These are phyloP conservation scores for Spilosoma lubricipeda DNA, from an alignment of 2,888 invertebrate genomes.

Conservation along the genomic window DNA sequence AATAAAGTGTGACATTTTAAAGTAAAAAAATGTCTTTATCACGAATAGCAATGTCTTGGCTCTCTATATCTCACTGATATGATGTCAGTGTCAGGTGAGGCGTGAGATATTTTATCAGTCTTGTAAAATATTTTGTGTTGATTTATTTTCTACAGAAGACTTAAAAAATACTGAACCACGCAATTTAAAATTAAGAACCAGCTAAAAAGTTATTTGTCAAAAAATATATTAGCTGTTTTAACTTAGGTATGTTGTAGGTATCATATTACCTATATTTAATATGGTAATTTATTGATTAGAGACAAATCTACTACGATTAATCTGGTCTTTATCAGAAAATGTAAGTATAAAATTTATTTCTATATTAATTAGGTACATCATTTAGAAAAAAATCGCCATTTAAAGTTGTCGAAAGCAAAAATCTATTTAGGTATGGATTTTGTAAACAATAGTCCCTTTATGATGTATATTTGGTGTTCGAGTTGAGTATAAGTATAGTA, in stretches of 20 bases:
- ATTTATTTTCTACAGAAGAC: slow-evolving; percentile 8
- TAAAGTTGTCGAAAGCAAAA: no score
- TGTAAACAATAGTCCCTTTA: no score
- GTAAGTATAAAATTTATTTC: no score
- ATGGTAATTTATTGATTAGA: background rate
- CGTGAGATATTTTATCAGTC: slow-evolving; percentile 37
- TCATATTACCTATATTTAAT: background rate
- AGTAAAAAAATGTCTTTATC: slow-evolving; percentile 47
- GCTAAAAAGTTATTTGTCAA: background rate
- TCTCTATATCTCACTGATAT: slow-evolving; percentile 55
- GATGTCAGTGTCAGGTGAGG: slow-evolving; percentile 65
- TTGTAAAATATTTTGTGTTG: slow-evolving; percentile 12
- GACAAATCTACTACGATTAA: background rate
- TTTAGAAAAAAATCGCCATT: no score
- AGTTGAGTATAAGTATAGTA: no score
- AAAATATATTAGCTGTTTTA: background rate
- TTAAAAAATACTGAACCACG: background rate
- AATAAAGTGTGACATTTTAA: slow-evolving; percentile 23
- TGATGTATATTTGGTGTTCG: no score
- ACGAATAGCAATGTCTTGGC: slow-evolving; percentile 52
- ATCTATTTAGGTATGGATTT: no score
- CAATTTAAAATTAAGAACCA: background rate
- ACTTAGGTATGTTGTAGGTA: background rate
- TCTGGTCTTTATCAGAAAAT: background rate
- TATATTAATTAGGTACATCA: background rate